Evolutionary conservation across 2,888 invertebrate genomes (phyloP).

Genomic region (Lasioglossum marginatum): DNA sequence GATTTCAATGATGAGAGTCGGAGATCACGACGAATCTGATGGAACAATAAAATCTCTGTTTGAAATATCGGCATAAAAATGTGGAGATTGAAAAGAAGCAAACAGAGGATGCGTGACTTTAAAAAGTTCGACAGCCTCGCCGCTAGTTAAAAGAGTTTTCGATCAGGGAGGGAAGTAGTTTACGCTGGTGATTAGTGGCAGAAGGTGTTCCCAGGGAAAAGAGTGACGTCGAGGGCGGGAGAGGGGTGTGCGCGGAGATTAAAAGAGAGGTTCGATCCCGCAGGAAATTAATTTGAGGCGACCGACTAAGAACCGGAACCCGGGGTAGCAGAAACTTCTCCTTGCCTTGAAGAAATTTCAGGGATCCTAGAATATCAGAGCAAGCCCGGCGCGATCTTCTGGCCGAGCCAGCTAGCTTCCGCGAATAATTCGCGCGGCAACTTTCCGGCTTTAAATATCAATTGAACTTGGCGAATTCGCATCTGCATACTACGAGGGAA

Average conservation of each 20-base stretch:
- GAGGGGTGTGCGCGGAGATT: slow-evolving; percentile 5
- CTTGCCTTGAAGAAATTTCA: neutral
- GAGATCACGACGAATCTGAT: too few relatives aligned
- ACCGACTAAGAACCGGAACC: neutral
- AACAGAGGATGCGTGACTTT: neutral
- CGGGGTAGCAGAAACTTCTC: slow-evolving; percentile 1
- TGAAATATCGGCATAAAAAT: too few relatives aligned
- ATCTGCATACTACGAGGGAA: slow-evolving; percentile 18
- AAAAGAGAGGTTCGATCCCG: neutral
- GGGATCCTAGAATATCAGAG: slow-evolving; percentile 18
- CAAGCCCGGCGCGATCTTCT: neutral
- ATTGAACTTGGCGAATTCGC: slow-evolving; percentile 39
- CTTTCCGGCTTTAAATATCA: slow-evolving; percentile 34
- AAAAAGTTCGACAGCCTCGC: neutral
- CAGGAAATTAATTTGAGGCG: slow-evolving; percentile 33
- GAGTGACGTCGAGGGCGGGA: neutral
- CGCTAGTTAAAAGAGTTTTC: neutral
- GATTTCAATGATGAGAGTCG: too few relatives aligned
- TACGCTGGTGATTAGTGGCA: slow-evolving; percentile 1
- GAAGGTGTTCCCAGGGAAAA: neutral
- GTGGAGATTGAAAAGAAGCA: neutral
- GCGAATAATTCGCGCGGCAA: slow-evolving; percentile 20
- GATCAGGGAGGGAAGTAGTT: neutral
- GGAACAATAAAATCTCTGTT: neutral
- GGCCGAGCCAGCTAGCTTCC: neutral